A percentile compares a stretch with the other conserved stretches of the same genome.
These are phyloP conservation scores for Lymantria dispar DNA, from an alignment of 2,888 invertebrate genomes.

Conservation along the genomic window DNA sequence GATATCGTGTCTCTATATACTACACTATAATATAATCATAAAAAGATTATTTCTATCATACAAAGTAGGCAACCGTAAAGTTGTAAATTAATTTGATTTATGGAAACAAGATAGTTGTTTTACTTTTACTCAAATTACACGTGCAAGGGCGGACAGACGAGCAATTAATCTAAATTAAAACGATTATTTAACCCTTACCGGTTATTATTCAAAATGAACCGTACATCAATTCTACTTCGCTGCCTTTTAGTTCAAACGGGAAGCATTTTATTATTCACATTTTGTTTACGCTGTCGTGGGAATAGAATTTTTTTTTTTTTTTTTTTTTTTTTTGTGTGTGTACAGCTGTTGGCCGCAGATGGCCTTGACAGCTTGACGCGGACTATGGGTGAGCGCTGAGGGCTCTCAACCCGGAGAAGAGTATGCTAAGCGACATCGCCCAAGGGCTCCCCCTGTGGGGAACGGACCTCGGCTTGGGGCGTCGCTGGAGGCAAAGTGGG, in stretches of 20 bases:
- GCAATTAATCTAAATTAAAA: conserved; percentile 70
- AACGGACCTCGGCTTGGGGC: too few relatives aligned
- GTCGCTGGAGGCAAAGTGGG: too few relatives aligned
- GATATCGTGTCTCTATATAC: too few relatives aligned
- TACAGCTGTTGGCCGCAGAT: too few relatives aligned
- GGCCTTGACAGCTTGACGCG: too few relatives aligned
- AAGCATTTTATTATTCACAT: conserved; percentile 25
- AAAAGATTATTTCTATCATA: conserved; percentile 9
- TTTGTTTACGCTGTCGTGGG: conserved; percentile 19
- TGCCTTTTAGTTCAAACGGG: conserved; percentile 30
- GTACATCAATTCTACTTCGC: conserved; percentile 32
- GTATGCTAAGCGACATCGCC: too few relatives aligned
- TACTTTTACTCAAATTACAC: conserved; percentile 42
- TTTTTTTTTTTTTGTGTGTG: too few relatives aligned
- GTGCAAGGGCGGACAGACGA: conserved; percentile 46
- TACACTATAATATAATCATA: background rate
- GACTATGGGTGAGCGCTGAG: too few relatives aligned
- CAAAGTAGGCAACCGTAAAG: conserved; percentile 17
- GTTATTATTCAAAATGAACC: conserved; percentile 43
- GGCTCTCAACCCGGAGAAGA: too few relatives aligned
- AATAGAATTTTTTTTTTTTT: too few relatives aligned
- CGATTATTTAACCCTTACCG: conserved; percentile 65
- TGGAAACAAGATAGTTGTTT: conserved; percentile 33
- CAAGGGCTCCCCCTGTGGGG: too few relatives aligned
- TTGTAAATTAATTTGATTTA: conserved; percentile 44